Evolutionary conservation across 2,113 vertebrate species (phyloP), one percentile per base, ranked within the genome.

Genomic region (Strix aluco): DNA sequence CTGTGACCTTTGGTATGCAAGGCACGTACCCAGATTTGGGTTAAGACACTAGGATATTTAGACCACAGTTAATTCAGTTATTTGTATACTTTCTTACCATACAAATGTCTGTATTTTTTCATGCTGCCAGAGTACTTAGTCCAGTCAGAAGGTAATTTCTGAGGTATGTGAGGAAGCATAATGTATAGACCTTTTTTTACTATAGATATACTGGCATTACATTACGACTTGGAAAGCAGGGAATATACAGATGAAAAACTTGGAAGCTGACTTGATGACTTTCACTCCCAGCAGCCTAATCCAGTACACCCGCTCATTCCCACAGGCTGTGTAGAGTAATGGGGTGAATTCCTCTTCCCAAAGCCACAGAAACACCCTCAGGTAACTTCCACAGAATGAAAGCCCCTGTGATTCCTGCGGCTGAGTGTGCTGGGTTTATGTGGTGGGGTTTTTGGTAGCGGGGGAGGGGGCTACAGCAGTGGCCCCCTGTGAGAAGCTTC

Each of bases 261-360:
- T 73, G 44, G 52, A 92, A 84, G 29, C 34, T 44, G 59, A 40
- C 22, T 73, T 75, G 47, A 55, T 2, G 13, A 44, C 44, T 36
- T 90, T 51, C 26, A 18, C 21, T 70, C 44, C 66, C 62, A 70
- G 51, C 57, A 93, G 74, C 40, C 30, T 67, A 69, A 49, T 42
- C 38, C 30, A 36, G 44, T 13, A 61, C 15, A 19, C 10, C 11
- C 0, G 0, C 47, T 71, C 5, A 0, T 44, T 84, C 46, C 70
- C 0, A 0, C 57, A 40, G 30, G 51, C 49, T 52, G 19, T 14
- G 15, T 20, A 15, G 7, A 21, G 57, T 20, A 67, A 36, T 2
- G 14, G 63, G 29, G 19, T 32, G 34, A 91, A 61, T 61, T 69
- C 49, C 29, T 84, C 57, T 71, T 78, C 57, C 44, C 29, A 59